Evolutionary conservation across 2,888 invertebrate genomes (phyloP).

Genomic region (Pseudococcus jackbeardsleyi): DNA sequence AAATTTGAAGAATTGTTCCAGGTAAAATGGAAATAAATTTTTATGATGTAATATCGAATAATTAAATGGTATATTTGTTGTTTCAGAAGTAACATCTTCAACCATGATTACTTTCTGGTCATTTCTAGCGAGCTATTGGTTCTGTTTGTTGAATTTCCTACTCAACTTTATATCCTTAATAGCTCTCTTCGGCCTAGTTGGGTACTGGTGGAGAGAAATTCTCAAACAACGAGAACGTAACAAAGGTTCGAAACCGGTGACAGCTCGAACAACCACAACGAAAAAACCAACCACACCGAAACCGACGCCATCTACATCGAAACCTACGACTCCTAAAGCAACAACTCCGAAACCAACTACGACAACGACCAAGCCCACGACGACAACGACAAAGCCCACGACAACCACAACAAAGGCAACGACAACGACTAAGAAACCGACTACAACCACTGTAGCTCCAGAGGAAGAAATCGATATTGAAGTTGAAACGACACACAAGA

Average conservation of each 20-base stretch:
- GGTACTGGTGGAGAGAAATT: constrained; percentile 55
- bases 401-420: constrained; percentile 15
- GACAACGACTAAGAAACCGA: constrained; percentile 14
- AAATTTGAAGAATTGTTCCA: not conserved
- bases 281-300: not conserved
- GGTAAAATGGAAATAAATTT: not conserved
- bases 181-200: not conserved
- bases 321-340: not conserved
- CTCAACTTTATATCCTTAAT: not conserved
- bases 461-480: constrained; percentile 57
- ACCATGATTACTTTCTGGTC: not conserved
- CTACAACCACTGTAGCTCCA: constrained; percentile 14
- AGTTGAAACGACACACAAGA: constrained; percentile 48
- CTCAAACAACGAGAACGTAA: not conserved
- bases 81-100: not conserved
- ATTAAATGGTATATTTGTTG: not conserved
- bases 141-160: constrained; percentile 34
- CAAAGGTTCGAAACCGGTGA: not conserved
- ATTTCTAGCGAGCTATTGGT: constrained; percentile 31
- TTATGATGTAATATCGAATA: not conserved
- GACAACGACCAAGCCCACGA: constrained; percentile 20
- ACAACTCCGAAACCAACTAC: not conserved
- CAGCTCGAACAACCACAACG: constrained; percentile 13
- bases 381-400: constrained; percentile 17
- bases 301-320: not conserved